Percentiles rank a stretch among this genome's conserved stretches.
Evolutionary conservation across 2,113 vertebrate species (phyloP).

Genomic region (Pyrgilauda ruficollis): DNA sequence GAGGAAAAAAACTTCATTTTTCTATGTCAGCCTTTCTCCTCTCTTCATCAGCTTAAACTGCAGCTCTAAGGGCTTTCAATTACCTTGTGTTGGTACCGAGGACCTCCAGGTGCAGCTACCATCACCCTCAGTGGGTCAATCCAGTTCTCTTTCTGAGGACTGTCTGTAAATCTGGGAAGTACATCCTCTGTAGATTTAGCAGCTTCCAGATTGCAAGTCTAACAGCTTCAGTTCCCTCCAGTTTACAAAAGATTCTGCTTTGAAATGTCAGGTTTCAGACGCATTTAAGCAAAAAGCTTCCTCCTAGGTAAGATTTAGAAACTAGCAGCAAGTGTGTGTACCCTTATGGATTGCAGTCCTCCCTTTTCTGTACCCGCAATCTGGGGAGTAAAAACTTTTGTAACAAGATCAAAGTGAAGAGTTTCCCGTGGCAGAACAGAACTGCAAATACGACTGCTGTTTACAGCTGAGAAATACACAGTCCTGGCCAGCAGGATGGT

Average conservation of each 20-base stretch:
- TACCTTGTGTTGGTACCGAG: neutral
- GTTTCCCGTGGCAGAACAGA: neutral
- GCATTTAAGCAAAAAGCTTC: neutral
- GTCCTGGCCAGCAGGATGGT: neutral
- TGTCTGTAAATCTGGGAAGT: neutral
- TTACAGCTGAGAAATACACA: neutral
- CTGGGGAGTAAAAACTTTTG: neutral
- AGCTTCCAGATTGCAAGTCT: conserved; percentile 56
- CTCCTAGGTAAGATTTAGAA: conserved; percentile 14
- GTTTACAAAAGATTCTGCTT: conserved; percentile 22
- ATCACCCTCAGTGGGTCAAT: neutral
- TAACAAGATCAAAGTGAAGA: neutral
- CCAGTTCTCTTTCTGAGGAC: neutral
- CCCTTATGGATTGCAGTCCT: neutral
- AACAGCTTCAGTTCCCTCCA: conserved; percentile 20
- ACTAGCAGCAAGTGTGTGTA: neutral
- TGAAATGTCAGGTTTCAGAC: conserved; percentile 40
- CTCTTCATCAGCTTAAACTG: neutral
- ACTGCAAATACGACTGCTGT: neutral
- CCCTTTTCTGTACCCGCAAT: neutral
- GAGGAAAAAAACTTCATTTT: neutral
- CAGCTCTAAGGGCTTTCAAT: neutral
- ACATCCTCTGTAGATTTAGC: neutral
- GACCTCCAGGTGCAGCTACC: neutral
- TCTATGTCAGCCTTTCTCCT: neutral